These are phyloP conservation scores for Lerema accius DNA, from an alignment of 1,140 invertebrate species.

Conservation along the genomic window DNA sequence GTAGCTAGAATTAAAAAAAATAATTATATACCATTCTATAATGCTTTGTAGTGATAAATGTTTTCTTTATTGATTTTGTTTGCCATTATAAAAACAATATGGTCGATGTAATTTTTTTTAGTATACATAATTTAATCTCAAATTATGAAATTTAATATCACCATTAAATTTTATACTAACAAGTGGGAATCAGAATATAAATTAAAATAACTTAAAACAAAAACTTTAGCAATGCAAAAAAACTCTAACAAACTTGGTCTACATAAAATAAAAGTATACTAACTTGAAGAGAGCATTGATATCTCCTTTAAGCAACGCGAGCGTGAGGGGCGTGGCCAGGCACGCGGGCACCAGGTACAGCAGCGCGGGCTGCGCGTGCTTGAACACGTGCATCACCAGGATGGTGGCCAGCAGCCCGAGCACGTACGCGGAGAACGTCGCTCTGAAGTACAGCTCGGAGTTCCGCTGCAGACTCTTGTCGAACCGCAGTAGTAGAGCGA, in stretches of 20 bases:
- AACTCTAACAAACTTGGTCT: background rate
- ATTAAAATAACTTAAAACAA: no score
- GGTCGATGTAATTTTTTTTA: no score
- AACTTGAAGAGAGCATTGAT: slow-evolving; percentile 95
- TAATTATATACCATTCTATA: no score
- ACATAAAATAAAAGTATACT: slow-evolving; percentile 82
- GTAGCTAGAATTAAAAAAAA: slow-evolving; percentile 62
- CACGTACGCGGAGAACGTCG: slow-evolving; percentile 97
- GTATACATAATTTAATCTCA: no score
- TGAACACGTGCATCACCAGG: slow-evolving; percentile 98
- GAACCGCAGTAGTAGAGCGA: slow-evolving; percentile 97
- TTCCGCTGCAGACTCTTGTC: slow-evolving; percentile 96
- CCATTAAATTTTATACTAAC: no score
- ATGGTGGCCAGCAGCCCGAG: slow-evolving; percentile 96
- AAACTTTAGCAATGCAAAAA: no score
- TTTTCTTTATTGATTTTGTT: no score
- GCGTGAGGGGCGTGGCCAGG: slow-evolving; percentile 92
- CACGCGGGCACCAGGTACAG: slow-evolving; percentile 99
- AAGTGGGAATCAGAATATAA: no score
- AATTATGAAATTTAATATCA: no score
- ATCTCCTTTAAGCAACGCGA: slow-evolving; percentile 96
- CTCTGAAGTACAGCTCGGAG: slow-evolving; percentile 95
- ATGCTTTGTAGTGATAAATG: no score
- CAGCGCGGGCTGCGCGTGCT: slow-evolving; percentile 99
- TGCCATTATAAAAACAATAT: no score